Base-by-base conservation (phyloP, 2,113 vertebrate genomes). In the Steatornis caripensis region DNA sequence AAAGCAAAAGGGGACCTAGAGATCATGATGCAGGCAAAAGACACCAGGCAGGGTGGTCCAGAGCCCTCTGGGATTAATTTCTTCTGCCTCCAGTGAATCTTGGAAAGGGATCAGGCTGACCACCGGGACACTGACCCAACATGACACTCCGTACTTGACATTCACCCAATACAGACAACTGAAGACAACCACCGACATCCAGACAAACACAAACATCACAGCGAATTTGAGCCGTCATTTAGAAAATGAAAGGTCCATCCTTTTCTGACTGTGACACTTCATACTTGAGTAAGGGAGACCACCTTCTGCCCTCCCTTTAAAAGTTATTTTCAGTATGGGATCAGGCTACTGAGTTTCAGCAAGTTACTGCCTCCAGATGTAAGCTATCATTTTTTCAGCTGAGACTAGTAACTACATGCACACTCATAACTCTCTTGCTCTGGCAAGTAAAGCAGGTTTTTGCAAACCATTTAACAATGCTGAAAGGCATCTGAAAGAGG, bases 341-440 rank as follows among this genome's bases (percentile, higher is more conserved):
- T 36, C 48, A 64, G 27, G 53, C 78, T 79, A 68, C 0, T 54
- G 39, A 64, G 57, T 70, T 95, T 91, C 87, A 91, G 80, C 61
- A 94, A 89, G 49, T 49, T 95, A 91, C 17, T 71, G 36, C 34
- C 46, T 96, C 78, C 87, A 94, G 82, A 91, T 87, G 81, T n/a
- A 84, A 96, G 30, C 49, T 82, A 70, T 64, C 81, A n/a, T 84
- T 87, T 84, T 79, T 32, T 43, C 74, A 89, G 87, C 65, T 78
- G 61, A 90, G 78, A 64, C 61, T 18, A 41, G 48, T 54, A 70
- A 89, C 80, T 92, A 70, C 58, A 51, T 15, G 55, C 36, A 85
- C 23, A 24, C 43, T 75, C 34, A 9, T 46, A 82, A 75, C 39
- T 75, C 37, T 32, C 22, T 61, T 74, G 22, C 77, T 87, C 72